These are phyloP conservation scores for Oscheius sp. DNA, from an alignment of 1,140 invertebrate genomes.

Conservation along the genomic window DNA sequence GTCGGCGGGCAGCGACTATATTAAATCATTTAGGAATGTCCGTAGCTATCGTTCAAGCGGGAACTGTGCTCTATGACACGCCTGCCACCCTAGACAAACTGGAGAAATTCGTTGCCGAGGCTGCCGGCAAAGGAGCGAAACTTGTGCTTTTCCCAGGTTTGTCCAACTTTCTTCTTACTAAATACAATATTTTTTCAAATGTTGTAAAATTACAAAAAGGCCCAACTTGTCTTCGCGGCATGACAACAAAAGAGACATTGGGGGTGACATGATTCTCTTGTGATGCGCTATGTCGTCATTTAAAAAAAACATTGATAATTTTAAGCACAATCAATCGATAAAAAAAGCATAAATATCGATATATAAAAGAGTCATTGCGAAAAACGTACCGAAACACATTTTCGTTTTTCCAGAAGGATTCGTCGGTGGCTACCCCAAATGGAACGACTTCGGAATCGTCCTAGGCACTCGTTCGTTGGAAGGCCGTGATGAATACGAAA, in stretches of 20 bases:
- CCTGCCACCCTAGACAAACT: conserved; percentile 45
- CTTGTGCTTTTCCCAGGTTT: conserved; percentile 52
- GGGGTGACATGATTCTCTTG: too few relatives aligned
- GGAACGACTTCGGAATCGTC: conserved; percentile 46
- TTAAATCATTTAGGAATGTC: conserved; percentile 6
- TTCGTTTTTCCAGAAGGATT: conserved; percentile 48
- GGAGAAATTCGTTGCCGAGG: conserved; percentile 37
- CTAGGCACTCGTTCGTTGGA: conserved; percentile 46
- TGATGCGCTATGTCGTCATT: too few relatives aligned
- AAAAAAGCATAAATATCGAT: too few relatives aligned
- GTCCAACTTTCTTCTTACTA: background rate
- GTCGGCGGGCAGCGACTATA: background rate
- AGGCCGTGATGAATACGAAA: conserved; percentile 48
- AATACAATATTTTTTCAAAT: too few relatives aligned
- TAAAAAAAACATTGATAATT: too few relatives aligned
- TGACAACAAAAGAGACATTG: too few relatives aligned
- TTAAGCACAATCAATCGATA: too few relatives aligned
- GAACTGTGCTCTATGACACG: conserved; percentile 50
- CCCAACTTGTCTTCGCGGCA: too few relatives aligned
- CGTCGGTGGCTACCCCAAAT: conserved; percentile 54
- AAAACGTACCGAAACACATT: conserved; percentile 22
- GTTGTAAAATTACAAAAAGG: too few relatives aligned
- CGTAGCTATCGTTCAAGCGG: conserved; percentile 50
- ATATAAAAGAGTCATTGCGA: conserved; percentile 5
- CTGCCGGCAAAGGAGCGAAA: conserved; percentile 43